A percentile compares a stretch with the other conserved stretches of the same genome.
Evolutionary conservation across 2,888 invertebrate genomes (phyloP).

Genomic region (Hartigia nigra): DNA sequence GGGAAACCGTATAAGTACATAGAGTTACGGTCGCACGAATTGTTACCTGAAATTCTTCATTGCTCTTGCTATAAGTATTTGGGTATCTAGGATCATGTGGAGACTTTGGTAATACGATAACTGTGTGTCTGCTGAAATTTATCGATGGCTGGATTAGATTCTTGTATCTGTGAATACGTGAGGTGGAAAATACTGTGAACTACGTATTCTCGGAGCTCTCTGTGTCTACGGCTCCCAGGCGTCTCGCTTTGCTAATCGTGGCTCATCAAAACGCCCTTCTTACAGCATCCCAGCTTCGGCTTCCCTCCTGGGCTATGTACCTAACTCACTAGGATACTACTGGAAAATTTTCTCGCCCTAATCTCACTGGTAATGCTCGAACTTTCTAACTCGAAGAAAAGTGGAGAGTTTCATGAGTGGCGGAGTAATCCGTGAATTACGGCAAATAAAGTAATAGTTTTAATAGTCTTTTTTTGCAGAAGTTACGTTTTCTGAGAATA

Average conservation of each 20-base stretch:
- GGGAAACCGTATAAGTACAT: not conserved
- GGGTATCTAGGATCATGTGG: not conserved
- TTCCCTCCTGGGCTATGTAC: slow-evolving; percentile 14
- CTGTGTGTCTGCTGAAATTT: not conserved
- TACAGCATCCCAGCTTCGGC: slow-evolving; percentile 29
- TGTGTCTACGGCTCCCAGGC: slow-evolving; percentile 59
- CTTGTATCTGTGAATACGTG: not conserved
- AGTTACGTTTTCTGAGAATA: not conserved
- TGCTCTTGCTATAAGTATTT: not conserved
- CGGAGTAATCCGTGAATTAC: slow-evolving; percentile 1
- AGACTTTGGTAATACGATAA: not conserved
- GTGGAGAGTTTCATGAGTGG: slow-evolving; percentile 12
- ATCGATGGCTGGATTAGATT: not conserved
- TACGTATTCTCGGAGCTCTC: slow-evolving; percentile 47
- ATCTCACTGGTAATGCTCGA: slow-evolving; percentile 53
- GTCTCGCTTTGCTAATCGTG: slow-evolving; percentile 62
- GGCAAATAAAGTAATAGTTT: slow-evolving; percentile 13
- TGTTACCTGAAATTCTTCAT: not conserved
- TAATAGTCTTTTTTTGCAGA: not conserved
- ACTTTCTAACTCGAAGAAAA: slow-evolving; percentile 49
- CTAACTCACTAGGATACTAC: slow-evolving; percentile 28
- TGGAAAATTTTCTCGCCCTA: slow-evolving; percentile 58
- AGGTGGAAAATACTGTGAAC: not conserved
- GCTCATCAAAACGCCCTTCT: slow-evolving; percentile 60
- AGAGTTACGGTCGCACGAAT: not conserved